These are phyloP conservation scores for Andrena trimmerana DNA, from an alignment of 2,888 invertebrate genomes.

Conservation along the genomic window DNA sequence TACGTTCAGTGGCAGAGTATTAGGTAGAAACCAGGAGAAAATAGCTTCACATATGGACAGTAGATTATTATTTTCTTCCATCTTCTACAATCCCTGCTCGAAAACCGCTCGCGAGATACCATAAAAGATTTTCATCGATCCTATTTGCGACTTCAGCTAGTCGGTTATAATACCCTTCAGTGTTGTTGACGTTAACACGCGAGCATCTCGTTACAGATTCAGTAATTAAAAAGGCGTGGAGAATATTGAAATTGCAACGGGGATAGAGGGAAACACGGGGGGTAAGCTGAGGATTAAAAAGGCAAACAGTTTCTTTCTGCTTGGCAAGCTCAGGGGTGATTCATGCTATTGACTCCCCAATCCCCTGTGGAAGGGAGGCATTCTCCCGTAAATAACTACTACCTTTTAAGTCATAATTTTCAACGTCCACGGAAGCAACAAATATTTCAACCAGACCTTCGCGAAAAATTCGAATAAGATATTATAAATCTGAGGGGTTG, in stretches of 20 bases:
- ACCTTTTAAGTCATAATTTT: conserved; percentile 24
- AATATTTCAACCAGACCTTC: neutral
- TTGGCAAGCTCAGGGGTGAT: conserved; percentile 31
- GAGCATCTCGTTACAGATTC: neutral
- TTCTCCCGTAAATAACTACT: conserved; percentile 48
- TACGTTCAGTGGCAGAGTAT: neutral
- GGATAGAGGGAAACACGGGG: neutral
- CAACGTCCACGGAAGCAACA: neutral
- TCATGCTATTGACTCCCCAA: conserved; percentile 39
- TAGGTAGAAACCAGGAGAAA: conserved; percentile 11
- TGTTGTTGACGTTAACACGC: neutral
- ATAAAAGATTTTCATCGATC: conserved; percentile 40
- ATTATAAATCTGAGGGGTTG: neutral
- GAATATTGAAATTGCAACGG: neutral
- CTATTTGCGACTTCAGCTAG: neutral
- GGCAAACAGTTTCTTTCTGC: conserved; percentile 33
- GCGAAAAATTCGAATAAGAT: neutral
- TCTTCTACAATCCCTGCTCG: neutral
- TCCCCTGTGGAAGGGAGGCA: conserved; percentile 39
- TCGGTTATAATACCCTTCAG: neutral
- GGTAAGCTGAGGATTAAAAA: conserved; percentile 35
- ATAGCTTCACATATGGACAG: neutral
- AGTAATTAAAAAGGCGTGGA: neutral
- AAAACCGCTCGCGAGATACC: conserved; percentile 15
- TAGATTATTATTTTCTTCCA: neutral